A percentile compares a stretch with the other conserved stretches of the same genome.
phyloP scores from a whole-genome alignment of 1,140 invertebrate species.

The Drosophila kanapiae region DNA sequence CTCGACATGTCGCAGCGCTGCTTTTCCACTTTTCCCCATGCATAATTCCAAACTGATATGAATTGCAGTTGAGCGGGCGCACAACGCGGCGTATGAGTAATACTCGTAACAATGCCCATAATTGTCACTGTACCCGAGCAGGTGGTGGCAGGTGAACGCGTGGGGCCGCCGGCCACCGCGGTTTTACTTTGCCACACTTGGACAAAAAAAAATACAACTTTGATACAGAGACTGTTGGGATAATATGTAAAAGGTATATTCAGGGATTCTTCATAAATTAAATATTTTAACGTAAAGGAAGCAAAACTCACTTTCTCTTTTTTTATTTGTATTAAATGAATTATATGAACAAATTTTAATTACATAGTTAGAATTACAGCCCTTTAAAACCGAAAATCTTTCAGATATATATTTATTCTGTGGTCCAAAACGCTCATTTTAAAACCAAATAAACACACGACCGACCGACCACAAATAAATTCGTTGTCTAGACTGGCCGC shows the following conservation, averaged over 20 bases:
- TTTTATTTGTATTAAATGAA: not conserved
- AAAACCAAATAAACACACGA: slow-evolving; percentile 33
- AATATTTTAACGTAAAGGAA: not conserved
- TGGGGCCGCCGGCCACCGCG: not conserved
- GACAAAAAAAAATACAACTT: slow-evolving; percentile 12
- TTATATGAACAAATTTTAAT: not conserved
- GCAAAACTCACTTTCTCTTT: not conserved
- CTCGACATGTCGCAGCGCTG: slow-evolving; percentile 57
- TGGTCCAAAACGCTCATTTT: slow-evolving; percentile 3
- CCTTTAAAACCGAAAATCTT: slow-evolving; percentile 2
- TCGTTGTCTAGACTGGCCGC: slow-evolving; percentile 43
- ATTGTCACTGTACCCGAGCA: slow-evolving; percentile 34
- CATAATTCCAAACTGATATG: slow-evolving; percentile 63
- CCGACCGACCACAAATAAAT: slow-evolving; percentile 27
- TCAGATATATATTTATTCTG: slow-evolving; percentile 7
- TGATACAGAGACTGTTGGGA: not conserved
- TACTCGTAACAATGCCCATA: slow-evolving; percentile 59
- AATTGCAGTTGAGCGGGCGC: slow-evolving; percentile 38
- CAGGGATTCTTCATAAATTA: too few species aligned
- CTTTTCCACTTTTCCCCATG: slow-evolving; percentile 41
- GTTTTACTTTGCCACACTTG: slow-evolving; percentile 20
- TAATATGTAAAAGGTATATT: not conserved
- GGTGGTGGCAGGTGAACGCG: slow-evolving; percentile 4
- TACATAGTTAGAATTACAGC: not conserved
- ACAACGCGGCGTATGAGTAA: slow-evolving; percentile 64